phyloP scores from a whole-genome alignment of 1,140 invertebrate species.

The Mamestra configurata region DNA sequence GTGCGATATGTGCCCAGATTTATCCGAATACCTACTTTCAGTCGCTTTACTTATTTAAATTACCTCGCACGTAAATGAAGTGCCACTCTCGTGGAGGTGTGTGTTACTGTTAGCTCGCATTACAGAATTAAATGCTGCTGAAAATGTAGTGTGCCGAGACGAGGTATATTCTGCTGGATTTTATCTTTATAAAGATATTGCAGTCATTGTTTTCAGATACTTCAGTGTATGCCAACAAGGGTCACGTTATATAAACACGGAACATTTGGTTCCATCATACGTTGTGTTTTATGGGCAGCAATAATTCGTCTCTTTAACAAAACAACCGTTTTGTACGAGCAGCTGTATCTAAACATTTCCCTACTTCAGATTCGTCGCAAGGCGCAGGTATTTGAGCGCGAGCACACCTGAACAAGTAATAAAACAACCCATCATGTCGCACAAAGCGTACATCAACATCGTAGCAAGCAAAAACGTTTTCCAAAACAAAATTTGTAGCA shows the following conservation, averaged over 20 bases:
- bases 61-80: neutral
- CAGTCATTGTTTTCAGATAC: neutral
- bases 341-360: neutral
- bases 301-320: neutral
- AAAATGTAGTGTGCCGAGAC: no score
- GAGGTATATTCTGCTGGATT: no score
- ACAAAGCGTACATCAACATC: slow-evolving; percentile 24
- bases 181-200: neutral
- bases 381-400: neutral
- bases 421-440: slow-evolving; percentile 16
- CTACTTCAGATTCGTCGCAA: neutral
- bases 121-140: neutral
- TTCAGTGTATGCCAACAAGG: neutral
- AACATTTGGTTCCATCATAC: neutral
- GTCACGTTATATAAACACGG: neutral
- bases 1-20: neutral
- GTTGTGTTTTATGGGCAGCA: neutral
- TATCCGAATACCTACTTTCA: neutral
- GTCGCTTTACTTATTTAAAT: neutral
- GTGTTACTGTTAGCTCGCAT: neutral
- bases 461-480: slow-evolving; percentile 18
- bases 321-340: neutral
- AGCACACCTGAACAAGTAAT: slow-evolving; percentile 20
- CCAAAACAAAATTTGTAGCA: slow-evolving; percentile 20
- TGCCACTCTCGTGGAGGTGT: neutral